Base-by-base conservation (phyloP, 2,888 invertebrate species). In the Graphium colonna region DNA sequence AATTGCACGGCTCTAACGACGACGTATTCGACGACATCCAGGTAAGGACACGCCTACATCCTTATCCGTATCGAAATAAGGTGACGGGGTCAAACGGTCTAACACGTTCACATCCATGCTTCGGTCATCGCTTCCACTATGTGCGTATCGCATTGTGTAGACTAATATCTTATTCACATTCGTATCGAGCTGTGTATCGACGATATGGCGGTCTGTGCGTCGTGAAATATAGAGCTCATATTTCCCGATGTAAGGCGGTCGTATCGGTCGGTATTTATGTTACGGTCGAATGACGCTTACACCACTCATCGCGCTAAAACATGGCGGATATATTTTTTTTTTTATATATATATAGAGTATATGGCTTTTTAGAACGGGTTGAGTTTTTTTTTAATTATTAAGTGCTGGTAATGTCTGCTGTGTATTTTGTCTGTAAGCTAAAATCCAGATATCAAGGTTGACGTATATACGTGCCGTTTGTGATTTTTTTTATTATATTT, bases 41-140 rank as follows among this genome's bases (percentile, higher is more conserved):
- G 89, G 90, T 90, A 72, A 78, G 73, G 59, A 59, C 51, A 50
- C 55, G 58, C 60, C 60, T 59, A 42, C 40, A 46, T 45, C 42
- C 36, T n/a, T 48, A 43, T 60, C 60, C 62, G 61, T 62, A 60
- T 60, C 60, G 62, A 73, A 71, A 72, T 63, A 77, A 75, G 88
- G 88, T 88, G 87, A 78, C 75, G 88, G 87, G 77, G 68, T 66
- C 48, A 53, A 44, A 58, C 58, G 73, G 78, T 74, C 82, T 87
- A 84, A 88, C 87, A 86, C 87, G 88, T 86, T 88, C 88, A 87
- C 87, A 84, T 83, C 75, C 73, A 77, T 68, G 79, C 82, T 83
- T 82, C 47, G 65, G n/a, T 65, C 67, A 70, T 70, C 66, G 61
- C 72, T 67, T 71, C 70, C 66, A 68, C 73, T 71, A 60, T 72